Base-by-base conservation (phyloP, 2,113 vertebrate genomes). In the Elephas maximus region DNA sequence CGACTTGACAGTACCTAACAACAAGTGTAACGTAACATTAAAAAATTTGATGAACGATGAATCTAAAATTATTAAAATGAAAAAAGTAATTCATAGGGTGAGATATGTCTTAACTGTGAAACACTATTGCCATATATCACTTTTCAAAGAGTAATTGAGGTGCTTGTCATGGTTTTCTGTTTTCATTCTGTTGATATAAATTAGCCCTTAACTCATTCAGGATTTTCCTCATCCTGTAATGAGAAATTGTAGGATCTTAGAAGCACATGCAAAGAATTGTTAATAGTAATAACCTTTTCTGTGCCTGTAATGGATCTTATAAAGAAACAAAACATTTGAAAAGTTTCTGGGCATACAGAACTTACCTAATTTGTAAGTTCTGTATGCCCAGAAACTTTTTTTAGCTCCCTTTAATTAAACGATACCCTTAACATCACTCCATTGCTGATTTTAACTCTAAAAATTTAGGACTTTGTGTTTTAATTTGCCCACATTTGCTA, bases 161-260 rank as follows among this genome's bases (percentile, higher is more conserved):
- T 88, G 1, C 5, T 24, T 41, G 67, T 57, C 18, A 83, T 33
- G 73, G 0, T 91, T 88, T 73, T 7, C 1, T 57, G 3, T 62
- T 84, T 93, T 57, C 80, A 33, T 41, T 26, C 62, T 77, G 2
- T 41, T 26, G 0, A 7, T 69, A 45, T 62, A 94, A 93, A 41
- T 84, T 88, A 93, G 18, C 1, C 15, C 53, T 23, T 63, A 93
- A 82, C 24, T 62, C 60, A 23, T 76, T 86, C 0, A 6, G n/a
- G 21, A 63, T 71, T 86, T 95, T 37, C 2, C 37, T 23, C 4
- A 84, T 69, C 86, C 65, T 85, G 97, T 65, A 65, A 28, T 96
- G 71, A 94, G 15, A 93, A 95, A 62, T 28, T 0, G 3, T 48
- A 30, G 17, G 2, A 76, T 84, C 92, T n/a, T 65, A 69, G 1